Percentiles rank a stretch among this genome's conserved stretches.
These are phyloP conservation scores for Diabrotica balteata DNA, from an alignment of 2,888 invertebrate genomes.

Conservation along the genomic window DNA sequence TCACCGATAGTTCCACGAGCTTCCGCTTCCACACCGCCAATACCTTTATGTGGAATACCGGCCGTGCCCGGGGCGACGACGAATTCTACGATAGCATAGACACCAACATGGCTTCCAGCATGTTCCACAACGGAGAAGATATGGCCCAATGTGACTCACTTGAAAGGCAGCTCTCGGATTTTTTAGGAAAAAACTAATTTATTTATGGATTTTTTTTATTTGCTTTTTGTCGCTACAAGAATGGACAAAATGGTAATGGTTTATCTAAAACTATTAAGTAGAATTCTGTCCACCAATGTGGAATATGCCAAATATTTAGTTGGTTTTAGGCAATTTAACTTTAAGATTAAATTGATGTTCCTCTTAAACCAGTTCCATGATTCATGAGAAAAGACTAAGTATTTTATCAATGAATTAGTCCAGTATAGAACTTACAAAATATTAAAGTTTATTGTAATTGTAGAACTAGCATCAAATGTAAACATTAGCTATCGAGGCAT, in stretches of 20 bases:
- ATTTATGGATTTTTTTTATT: constrained; percentile 16
- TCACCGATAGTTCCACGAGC: constrained; percentile 50
- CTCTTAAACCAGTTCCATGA: constrained; percentile 6
- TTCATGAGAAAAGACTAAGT: background rate
- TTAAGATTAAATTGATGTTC: constrained; percentile 1
- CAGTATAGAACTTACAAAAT: background rate
- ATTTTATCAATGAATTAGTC: background rate
- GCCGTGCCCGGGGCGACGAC: constrained; percentile 49
- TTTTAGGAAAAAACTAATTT: constrained; percentile 45
- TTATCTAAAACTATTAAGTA: too few species aligned
- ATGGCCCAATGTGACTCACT: constrained; percentile 67
- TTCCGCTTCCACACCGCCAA: constrained; percentile 60
- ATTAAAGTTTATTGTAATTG: too few species aligned
- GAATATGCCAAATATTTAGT: too few species aligned
- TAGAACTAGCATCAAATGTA: too few species aligned
- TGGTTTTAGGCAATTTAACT: constrained; percentile 10
- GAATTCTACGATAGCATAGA: constrained; percentile 76
- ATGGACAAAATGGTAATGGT: background rate
- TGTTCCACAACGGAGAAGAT: constrained; percentile 62
- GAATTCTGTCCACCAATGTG: too few species aligned
- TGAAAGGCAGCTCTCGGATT: constrained; percentile 58
- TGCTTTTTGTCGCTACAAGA: background rate
- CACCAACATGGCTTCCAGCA: constrained; percentile 59
- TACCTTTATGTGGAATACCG: constrained; percentile 65
- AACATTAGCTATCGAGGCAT: too few species aligned